Evolutionary conservation across 35 echinoderm and acorn worm species (phyloP).

Genomic region (Apostichopus japonicus): DNA sequence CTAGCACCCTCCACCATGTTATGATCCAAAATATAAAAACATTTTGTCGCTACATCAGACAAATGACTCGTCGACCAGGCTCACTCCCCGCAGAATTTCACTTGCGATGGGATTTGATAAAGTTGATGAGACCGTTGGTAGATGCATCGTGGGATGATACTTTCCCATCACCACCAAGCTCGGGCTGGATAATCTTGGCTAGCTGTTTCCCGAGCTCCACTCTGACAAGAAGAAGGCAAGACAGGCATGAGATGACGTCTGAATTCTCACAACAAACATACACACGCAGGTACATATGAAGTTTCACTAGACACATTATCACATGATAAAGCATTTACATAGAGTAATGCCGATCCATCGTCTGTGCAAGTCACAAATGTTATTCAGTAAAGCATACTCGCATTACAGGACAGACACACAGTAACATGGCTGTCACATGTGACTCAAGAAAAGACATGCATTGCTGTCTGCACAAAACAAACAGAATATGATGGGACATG

Average conservation of each 20-base stretch:
- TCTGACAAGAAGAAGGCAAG: conserved; percentile 49
- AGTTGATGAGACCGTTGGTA: conserved; percentile 84
- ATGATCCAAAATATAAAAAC: not conserved
- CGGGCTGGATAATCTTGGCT: conserved; percentile 97
- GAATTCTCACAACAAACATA: too few species aligned
- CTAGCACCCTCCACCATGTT: not conserved
- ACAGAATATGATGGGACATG: too few species aligned
- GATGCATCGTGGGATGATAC: conserved; percentile 87
- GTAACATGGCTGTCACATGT: too few species aligned
- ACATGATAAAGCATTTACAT: too few species aligned
- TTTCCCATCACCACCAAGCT: conserved; percentile 64
- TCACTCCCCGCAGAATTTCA: not conserved
- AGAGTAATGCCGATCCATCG: too few species aligned
- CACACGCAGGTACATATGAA: too few species aligned
- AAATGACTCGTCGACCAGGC: not conserved
- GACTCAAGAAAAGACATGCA: too few species aligned
- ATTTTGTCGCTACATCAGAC: not conserved
- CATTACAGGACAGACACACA: too few species aligned
- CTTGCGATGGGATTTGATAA: conserved; percentile 73
- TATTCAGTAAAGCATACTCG: too few species aligned
- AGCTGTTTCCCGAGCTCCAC: conserved; percentile 98
- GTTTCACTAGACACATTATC: too few species aligned
- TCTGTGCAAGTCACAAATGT: too few species aligned
- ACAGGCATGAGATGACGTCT: not conserved
- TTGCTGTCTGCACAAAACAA: too few species aligned